Conservation (phyloP, 2,888 invertebrate species). For the Magallana nippona region DNA sequence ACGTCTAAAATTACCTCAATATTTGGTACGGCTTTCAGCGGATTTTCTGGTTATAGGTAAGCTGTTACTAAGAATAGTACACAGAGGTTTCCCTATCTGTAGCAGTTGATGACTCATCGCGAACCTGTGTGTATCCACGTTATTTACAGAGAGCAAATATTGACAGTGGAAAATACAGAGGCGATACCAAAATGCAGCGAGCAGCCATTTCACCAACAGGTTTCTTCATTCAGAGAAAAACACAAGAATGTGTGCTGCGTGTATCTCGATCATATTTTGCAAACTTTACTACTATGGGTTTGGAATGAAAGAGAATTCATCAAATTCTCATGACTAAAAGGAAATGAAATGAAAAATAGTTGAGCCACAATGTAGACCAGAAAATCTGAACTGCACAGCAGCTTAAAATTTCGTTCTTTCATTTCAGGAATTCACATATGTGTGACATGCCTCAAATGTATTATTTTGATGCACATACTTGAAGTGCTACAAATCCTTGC, state of each 20-base stretch:
- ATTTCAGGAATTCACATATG: no score
- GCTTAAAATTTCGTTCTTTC: no score
- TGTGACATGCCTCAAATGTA: no score
- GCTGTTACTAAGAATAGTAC: conserved; percentile 14
- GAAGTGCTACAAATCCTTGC: no score
- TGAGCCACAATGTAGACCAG: no score
- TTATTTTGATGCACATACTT: no score
- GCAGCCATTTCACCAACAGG: background rate
- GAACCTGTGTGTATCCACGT: background rate
- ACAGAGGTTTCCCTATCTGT: conserved; percentile 18
- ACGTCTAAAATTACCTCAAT: conserved; percentile 5
- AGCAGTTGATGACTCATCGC: conserved; percentile 6
- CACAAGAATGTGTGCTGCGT: background rate
- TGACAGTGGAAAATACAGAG: conserved; percentile 6
- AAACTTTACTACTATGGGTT: no score
- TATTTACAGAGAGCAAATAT: conserved; percentile 31
- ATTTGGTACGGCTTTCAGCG: background rate
- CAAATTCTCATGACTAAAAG: no score
- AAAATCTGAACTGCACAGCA: no score
- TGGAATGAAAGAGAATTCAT: no score
- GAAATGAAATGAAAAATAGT: no score
- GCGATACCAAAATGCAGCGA: background rate
- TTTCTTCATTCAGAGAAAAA: conserved; percentile 12
- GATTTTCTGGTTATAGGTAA: background rate
- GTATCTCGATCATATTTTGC: background rate